Base-by-base conservation (phyloP, 2,113 vertebrate genomes). In the Hippopotamus amphibius region DNA sequence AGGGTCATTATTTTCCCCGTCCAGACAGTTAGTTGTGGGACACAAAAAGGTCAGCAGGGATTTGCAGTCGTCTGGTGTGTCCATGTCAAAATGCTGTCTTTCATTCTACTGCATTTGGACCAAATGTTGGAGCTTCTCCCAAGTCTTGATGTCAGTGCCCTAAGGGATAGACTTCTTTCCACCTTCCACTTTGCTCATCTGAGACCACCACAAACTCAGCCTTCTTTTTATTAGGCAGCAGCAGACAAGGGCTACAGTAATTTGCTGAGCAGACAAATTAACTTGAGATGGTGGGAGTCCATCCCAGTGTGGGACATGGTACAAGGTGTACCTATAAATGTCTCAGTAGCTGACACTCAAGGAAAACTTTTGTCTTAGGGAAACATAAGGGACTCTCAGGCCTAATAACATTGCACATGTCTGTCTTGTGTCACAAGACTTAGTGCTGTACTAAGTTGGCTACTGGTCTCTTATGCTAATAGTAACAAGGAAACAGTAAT, bases 161-260 rank as follows among this genome's bases (percentile, higher is more conserved):
- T 59, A 12, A 83, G 33, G 72, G 91, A 72, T 59, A 15, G 50
- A 33, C 96, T 92, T 83, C 76, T 85, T 81, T 87, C 85, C 46
- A 10, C 90, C 87, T 86, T 19, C 85, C 72, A 85, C 28, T 94
- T 72, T 13, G 63, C 57, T 71, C 66, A n/a, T 21, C n/a, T 77
- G 16, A 4, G 68, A 37, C 33, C 55, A 30, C 26, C 43, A 17
- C 53, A 61, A 16, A 59, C 57, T 41, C 59, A 66, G 79, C 10
- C 30, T 68, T 55, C 57, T 37, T 81, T 96, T 81, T 88, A 68
- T 83, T 26, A 97, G 76, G 65, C 88, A 81, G 85, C 76, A 71
- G 28, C 57, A 4, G n/a, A 65, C 50, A 50, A 81, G 89, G 84
- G 90, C 37, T 28, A 0, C 72, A 81, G 72, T 16, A 8, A 30